Conservation (phyloP, 2,113 vertebrate genomes). For the Oenanthe melanoleuca region DNA sequence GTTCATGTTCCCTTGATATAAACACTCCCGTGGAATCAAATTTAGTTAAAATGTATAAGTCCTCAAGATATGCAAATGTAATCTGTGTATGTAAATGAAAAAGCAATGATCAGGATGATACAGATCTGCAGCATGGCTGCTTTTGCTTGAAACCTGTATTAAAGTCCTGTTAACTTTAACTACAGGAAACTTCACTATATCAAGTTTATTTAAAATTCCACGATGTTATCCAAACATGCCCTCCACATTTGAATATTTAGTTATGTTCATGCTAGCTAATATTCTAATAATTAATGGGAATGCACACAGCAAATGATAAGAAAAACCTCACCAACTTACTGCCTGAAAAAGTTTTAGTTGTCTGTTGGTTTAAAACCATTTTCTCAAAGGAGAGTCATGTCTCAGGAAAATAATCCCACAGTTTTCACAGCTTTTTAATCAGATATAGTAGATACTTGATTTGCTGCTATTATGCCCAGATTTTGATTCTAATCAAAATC, state of each 20-base stretch:
- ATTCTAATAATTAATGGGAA: background rate
- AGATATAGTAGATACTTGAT: background rate
- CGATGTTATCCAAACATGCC: background rate
- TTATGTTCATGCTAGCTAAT: background rate
- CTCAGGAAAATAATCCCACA: background rate
- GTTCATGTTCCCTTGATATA: slow-evolving; percentile 26
- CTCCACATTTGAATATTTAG: background rate
- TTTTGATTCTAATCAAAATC: background rate
- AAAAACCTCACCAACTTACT: background rate
- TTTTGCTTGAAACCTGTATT: background rate
- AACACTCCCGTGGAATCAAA: slow-evolving; percentile 2
- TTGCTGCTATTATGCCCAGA: background rate
- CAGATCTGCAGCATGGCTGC: background rate
- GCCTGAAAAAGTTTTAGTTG: background rate
- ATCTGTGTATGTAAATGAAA: slow-evolving; percentile 19
- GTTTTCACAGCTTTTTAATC: background rate
- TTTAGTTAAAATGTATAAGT: slow-evolving; percentile 5
- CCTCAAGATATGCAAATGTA: background rate
- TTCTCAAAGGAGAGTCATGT: background rate
- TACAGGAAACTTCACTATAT: background rate
- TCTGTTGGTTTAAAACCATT: background rate
- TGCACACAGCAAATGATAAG: background rate
- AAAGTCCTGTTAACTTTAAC: background rate
- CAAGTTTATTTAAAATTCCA: background rate
- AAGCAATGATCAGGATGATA: background rate